Percentiles rank a stretch among this genome's conserved stretches.
These are phyloP conservation scores for Xyrauchen texanus DNA, from an alignment of 2,113 vertebrate genomes.

Conservation along the genomic window DNA sequence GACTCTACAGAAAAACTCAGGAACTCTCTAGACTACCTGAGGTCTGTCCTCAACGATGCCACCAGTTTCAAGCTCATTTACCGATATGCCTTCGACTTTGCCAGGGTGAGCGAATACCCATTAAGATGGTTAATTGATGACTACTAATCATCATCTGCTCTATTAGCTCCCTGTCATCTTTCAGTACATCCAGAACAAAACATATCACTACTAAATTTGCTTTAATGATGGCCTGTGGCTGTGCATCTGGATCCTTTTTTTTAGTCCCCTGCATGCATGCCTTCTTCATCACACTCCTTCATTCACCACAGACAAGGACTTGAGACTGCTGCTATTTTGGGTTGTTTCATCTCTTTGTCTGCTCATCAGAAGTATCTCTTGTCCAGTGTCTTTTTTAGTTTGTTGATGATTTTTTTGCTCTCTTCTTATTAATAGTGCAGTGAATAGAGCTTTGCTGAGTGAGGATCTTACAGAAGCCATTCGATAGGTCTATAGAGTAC, in stretches of 20 bases:
- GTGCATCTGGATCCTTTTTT: background rate
- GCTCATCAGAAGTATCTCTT: conserved; percentile 8
- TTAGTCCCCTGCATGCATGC: background rate
- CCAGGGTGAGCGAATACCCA: conserved; percentile 83
- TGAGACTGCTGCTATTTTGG: conserved; percentile 4
- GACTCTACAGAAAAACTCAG: conserved; percentile 96
- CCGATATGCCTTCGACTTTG: conserved; percentile 99
- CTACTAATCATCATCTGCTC: background rate
- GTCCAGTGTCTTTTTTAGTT: conserved; percentile 1
- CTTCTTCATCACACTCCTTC: background rate
- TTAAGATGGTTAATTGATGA: conserved; percentile 14
- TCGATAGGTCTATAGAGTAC: conserved; percentile 7
- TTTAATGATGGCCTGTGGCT: background rate
- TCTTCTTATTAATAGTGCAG: background rate
- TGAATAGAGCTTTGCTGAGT: conserved; percentile 17
- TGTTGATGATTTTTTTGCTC: conserved; percentile 13
- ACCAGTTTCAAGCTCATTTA: conserved; percentile 99
- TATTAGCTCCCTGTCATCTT: background rate
- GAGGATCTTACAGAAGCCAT: background rate
- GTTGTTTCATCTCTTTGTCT: conserved; percentile 25
- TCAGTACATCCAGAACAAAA: background rate
- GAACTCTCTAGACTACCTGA: conserved; percentile 96
- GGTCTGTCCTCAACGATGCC: conserved; percentile 95
- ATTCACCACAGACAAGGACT: background rate
- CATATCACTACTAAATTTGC: background rate